These are phyloP conservation scores for Nesoenas mayeri DNA, from an alignment of 2,113 vertebrate species.

Conservation along the genomic window DNA sequence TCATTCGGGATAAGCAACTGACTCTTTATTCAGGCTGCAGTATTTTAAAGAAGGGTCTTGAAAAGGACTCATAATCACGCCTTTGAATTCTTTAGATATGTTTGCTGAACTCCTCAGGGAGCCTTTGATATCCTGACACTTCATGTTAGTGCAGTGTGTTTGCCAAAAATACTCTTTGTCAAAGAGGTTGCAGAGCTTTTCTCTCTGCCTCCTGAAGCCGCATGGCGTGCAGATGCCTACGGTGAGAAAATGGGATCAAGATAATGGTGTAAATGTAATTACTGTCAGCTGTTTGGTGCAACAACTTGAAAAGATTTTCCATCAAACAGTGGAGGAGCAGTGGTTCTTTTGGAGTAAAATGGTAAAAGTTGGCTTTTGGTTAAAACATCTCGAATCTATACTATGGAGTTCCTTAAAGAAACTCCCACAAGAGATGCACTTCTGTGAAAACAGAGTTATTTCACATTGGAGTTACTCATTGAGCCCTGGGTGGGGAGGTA, in stretches of 20 bases:
- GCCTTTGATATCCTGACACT: constrained; percentile 67
- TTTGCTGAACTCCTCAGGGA: constrained; percentile 62
- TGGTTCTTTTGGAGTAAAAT: background rate
- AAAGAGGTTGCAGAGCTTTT: constrained; percentile 16
- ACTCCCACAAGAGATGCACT: background rate
- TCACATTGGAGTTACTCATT: background rate
- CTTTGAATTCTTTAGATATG: constrained; percentile 47
- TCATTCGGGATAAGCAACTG: constrained; percentile 33
- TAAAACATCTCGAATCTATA: background rate
- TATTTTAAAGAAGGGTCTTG: constrained; percentile 41
- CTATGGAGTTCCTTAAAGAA: background rate
- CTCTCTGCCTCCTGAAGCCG: constrained; percentile 48
- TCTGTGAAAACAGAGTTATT: background rate
- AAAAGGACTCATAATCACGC: constrained; percentile 41
- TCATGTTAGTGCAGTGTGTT: constrained; percentile 18
- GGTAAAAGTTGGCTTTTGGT: background rate
- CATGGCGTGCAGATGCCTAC: constrained; percentile 1
- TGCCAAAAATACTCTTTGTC: constrained; percentile 58
- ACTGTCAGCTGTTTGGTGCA: background rate
- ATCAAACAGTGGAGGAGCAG: background rate
- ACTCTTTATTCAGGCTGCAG: constrained; percentile 25
- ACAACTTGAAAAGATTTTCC: background rate
- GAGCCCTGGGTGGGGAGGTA: background rate
- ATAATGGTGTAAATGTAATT: constrained; percentile 44
- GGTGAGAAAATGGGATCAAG: constrained; percentile 31